Base-by-base conservation (phyloP, 2,113 vertebrate genomes). In the Boulengeromyrus knoepffleri region DNA sequence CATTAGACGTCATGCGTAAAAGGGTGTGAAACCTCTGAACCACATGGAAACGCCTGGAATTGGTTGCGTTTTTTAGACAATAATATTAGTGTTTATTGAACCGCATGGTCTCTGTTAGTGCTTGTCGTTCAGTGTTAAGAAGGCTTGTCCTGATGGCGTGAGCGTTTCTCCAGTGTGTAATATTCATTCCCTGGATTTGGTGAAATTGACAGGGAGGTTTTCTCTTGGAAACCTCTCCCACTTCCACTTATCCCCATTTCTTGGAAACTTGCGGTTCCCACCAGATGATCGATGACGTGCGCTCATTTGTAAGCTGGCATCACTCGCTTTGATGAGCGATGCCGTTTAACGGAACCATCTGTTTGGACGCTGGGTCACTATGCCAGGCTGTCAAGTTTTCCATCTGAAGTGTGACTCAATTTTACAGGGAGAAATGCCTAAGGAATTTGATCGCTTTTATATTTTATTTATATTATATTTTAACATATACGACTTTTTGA, bases 261-360 rank as follows among this genome's bases (percentile, higher is more conserved):
- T 88, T 88, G 87, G 19, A 62, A 62, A 80, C 39, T 6, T 39
- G 42, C 74, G 36, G 31, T 17, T 42, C 74, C 58, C 58, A 47
- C 39, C 45, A 53, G 87, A 53, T 66, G 87, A 88, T 88, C 56
- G 42, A 88, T 88, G 87, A 46, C 21, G 39, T 53, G 87, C 42
- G 39, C 24, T 24, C 56, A 24, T 42, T 88, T 62, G 87, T 66
- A 39, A 58, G 56, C n/a, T 88, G 87, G 58, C 53, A 15, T 42
- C 53, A 15, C 1, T 5, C 56, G 24, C 53, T 9, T 19, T 88
- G 87, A 62, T 66, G 56, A 88, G 56, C 45, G 12, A 45, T 45
- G 56, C 87, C 36, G 10, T 88, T 88, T 62, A 88, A 62, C 13
- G 5, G 36, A 88, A 88, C 24, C 58, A 24, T 88, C 53, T 88